These are phyloP conservation scores for Drosophila kikkawai DNA, from an alignment of 1,140 invertebrate genomes.

Conservation along the genomic window DNA sequence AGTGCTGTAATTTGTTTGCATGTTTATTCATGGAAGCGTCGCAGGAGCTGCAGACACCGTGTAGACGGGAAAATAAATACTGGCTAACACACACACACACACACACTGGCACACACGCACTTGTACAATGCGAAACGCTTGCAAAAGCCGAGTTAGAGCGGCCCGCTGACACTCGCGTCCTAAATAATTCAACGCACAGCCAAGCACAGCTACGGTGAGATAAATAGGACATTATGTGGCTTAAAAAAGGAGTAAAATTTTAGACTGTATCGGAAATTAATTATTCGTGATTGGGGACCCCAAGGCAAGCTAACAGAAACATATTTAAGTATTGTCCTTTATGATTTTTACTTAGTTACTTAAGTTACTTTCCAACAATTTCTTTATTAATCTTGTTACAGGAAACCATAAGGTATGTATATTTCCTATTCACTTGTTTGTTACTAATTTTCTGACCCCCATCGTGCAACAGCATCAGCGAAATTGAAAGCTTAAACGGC, in stretches of 20 bases:
- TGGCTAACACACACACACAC: constrained; percentile 13
- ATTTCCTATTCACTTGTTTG: background rate
- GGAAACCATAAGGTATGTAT: too few species aligned
- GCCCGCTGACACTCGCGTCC: constrained; percentile 16
- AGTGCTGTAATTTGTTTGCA: constrained; percentile 71
- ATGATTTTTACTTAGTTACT: too few species aligned
- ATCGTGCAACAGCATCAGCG: constrained; percentile 24
- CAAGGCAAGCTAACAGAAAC: background rate
- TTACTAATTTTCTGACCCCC: background rate
- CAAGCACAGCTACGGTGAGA: background rate
- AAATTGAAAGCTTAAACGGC: constrained; percentile 74
- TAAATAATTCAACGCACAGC: constrained; percentile 64
- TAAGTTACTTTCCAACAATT: too few species aligned
- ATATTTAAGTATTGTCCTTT: background rate
- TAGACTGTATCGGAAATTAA: background rate
- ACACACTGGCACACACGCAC: constrained; percentile 14
- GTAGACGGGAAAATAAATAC: constrained; percentile 72
- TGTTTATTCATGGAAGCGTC: constrained; percentile 66
- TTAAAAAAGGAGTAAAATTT: background rate
- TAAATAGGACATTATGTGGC: background rate
- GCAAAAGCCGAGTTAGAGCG: constrained; percentile 32
- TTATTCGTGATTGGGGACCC: background rate
- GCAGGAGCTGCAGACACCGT: constrained; percentile 60
- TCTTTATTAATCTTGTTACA: background rate
- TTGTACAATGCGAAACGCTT: constrained; percentile 47